These are phyloP conservation scores for Creontiades dilutus DNA, from an alignment of 2,888 invertebrate genomes.

Conservation along the genomic window DNA sequence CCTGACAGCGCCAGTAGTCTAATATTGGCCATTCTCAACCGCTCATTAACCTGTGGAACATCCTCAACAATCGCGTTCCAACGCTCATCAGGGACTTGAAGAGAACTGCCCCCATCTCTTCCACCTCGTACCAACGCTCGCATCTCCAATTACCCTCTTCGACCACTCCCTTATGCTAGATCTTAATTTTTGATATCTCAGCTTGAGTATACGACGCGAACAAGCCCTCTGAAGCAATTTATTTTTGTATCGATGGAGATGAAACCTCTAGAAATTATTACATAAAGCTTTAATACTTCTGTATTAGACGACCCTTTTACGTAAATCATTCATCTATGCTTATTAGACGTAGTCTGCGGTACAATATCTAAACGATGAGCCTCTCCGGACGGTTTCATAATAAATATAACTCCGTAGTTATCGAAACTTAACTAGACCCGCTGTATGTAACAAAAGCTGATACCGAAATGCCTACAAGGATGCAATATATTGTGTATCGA, in stretches of 20 bases:
- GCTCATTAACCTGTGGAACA: conserved; percentile 54
- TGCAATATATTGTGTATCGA: too few relatives aligned
- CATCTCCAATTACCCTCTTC: conserved; percentile 4
- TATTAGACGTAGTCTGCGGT: background rate
- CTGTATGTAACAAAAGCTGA: too few relatives aligned
- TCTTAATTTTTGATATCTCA: conserved; percentile 21
- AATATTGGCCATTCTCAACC: conserved; percentile 65
- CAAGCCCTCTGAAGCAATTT: background rate
- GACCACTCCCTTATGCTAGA: background rate
- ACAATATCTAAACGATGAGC: too few relatives aligned
- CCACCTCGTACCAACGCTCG: background rate
- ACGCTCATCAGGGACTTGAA: conserved; percentile 41
- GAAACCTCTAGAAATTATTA: background rate
- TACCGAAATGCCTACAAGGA: too few relatives aligned
- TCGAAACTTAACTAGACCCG: too few relatives aligned
- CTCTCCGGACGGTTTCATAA: too few relatives aligned
- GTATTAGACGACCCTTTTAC: too few relatives aligned
- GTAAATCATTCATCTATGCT: too few relatives aligned
- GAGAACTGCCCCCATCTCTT: background rate
- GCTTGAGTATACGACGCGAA: background rate
- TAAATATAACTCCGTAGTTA: too few relatives aligned
- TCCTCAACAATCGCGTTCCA: conserved; percentile 55
- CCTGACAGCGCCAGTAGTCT: conserved; percentile 59
- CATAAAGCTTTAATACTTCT: background rate
- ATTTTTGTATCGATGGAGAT: background rate